phyloP scores from a whole-genome alignment of 2,797 vertebrate genomes.

The Micropoecilia bifurca region DNA sequence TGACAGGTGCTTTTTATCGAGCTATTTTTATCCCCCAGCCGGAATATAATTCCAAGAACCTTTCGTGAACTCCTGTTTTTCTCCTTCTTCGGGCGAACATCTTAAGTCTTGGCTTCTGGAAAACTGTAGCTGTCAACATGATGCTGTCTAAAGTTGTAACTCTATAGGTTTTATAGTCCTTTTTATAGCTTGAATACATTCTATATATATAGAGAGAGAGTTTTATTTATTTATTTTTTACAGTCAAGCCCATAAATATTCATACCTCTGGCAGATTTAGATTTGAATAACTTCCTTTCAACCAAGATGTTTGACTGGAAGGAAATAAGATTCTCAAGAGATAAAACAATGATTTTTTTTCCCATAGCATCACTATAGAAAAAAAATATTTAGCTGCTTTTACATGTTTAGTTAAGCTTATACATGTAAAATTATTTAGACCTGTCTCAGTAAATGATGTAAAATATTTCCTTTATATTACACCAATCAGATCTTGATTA shows the following conservation, averaged over 20 bases:
- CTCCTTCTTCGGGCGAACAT: background rate
- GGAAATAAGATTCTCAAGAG: background rate
- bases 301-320: background rate
- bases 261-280: background rate
- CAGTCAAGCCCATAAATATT: background rate
- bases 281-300: background rate
- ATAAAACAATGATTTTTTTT: background rate
- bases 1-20: background rate
- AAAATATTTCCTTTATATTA: background rate
- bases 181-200: background rate
- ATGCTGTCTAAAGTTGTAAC: background rate
- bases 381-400: background rate
- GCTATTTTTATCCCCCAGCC: background rate
- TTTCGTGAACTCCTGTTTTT: background rate
- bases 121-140: background rate
- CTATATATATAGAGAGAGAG: background rate
- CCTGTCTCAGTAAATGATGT: background rate
- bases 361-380: background rate
- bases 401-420: background rate
- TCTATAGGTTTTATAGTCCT: background rate
- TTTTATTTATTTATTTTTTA: background rate
- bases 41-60: background rate
- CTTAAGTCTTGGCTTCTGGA: background rate
- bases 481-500: background rate
- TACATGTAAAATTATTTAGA: background rate